Evolutionary conservation across 2,113 vertebrate genomes (phyloP).

Genomic region (Colius striatus): DNA sequence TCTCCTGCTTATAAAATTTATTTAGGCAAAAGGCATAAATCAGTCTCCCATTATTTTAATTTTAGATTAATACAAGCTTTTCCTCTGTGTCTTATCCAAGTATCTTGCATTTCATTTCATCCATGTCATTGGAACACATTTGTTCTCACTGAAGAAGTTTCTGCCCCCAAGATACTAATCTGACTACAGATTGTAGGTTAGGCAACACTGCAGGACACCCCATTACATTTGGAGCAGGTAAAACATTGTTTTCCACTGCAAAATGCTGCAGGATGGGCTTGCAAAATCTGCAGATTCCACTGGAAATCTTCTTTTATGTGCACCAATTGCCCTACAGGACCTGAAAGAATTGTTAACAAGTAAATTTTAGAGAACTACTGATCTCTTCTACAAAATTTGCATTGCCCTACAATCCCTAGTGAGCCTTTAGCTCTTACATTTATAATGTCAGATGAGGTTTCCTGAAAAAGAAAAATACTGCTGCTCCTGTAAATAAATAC

Average conservation of each 20-base stretch:
- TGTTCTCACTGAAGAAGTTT: not conserved
- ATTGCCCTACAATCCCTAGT: not conserved
- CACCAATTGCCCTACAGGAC: not conserved
- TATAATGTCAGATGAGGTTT: not conserved
- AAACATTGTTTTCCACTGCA: not conserved
- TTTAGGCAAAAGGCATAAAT: not conserved
- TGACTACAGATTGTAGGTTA: not conserved
- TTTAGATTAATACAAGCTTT: not conserved
- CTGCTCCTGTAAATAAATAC: conserved; percentile 11
- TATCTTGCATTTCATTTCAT: not conserved
- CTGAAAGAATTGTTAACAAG: not conserved
- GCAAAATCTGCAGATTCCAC: not conserved
- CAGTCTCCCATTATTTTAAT: not conserved
- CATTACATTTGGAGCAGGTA: not conserved
- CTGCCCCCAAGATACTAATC: not conserved
- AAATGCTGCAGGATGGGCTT: not conserved
- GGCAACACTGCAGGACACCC: not conserved
- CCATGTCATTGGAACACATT: not conserved
- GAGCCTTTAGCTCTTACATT: conserved; percentile 20
- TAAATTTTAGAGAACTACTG: not conserved
- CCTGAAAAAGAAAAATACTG: not conserved
- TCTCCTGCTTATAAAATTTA: not conserved
- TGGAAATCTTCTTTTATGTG: not conserved
- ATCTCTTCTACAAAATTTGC: not conserved
- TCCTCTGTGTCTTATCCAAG: not conserved